Evolutionary conservation across 2,113 vertebrate genomes (phyloP), one percentile per base, ranked within the genome.

Genomic region (Diphyllodes magnificus): DNA sequence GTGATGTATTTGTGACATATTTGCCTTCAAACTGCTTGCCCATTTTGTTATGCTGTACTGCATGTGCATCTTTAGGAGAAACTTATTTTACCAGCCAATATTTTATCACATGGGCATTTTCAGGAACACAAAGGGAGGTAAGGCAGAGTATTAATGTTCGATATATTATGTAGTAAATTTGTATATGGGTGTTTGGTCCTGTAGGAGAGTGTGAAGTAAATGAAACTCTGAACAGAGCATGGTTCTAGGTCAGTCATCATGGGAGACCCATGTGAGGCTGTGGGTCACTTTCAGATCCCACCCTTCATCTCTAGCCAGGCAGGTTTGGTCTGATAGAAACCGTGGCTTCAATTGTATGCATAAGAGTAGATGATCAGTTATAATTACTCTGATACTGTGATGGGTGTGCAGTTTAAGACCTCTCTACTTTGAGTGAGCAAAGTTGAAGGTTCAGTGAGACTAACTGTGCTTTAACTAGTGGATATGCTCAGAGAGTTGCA

Each of bases 1-100:
- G 7, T 60, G 27, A 30, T 0, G 0, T 15, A 7, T 84, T 64
- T 93, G 66, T 51, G 44, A 24, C 0, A 0, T 15, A 10, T 65
- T 56, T 84, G 53, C n/a, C 60, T 23, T 50, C 45, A 88, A 8
- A 59, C 18, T 39, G 6, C 39, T 40, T 82, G 20, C 24, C 50
- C 24, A 17, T 79, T 78, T 87, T 60, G 59, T 75, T 79, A n/a
- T 19, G 8, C 19, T 76, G n/a, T 53, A 33, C 53, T 85, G 37
- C 15, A 88, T 64, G 47, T 14, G 6, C 13, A 15, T 23, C 35
- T 49, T 54, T 35, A 65, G 42, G 25, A 86, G 61, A 65, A 75
- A 14, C 14, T 44, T 45, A 18, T 1, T 42, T n/a, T 72, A 44
- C 18, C 47, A 65, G n/a, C 15, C 4, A 35, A 7, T 73, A 30